Base-by-base conservation (phyloP, 2,888 invertebrate genomes). In the Dilophus febrilis region DNA sequence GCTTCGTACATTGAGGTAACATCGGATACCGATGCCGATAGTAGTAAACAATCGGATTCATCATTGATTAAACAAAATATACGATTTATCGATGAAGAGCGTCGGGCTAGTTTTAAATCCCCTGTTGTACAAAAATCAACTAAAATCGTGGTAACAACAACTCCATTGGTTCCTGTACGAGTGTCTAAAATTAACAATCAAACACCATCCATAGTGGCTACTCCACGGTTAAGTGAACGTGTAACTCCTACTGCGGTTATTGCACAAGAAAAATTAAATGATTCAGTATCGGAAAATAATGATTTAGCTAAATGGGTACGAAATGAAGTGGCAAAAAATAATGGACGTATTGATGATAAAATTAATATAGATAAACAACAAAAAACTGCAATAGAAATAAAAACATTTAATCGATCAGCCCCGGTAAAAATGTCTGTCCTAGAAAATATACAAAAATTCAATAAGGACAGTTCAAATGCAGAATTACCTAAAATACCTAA, bases 1-100 rank as follows among this genome's bases (percentile, higher is more conserved):
- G 62, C 61, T 5, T 55, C 59, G 35, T 62, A 61, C 42, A 57
- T 60, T 28, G 62, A 63, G 43, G 53, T 60, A 12, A 59, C 62
- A 30, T 61, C 62, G 10, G 62, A 63, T 36, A 59, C 59, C 29
- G 62, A 63, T 42, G 62, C 62, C 44, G 61, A 62, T 44, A 61
- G 60, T 42, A 56, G 22, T 8, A 61, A 8, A 53, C 14, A 58
- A 31, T 61, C 62, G n/a, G 59, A 58, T 35, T 49, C 50, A 4
- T 59, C 59, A 40, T 57, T 59, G 38, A 54, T 53, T 12, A 60
- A 61, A 51, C 55, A 60, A 40, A 61, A 57, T 59, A 59, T 59
- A 57, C 59, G 58, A 54, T 61, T 61, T 46, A 61, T 61, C 29
- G 62, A 61, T 44, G 61, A 61, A 44, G 61, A 61, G 46, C 58